Evolutionary conservation across 2,888 invertebrate species (phyloP), one percentile per base, ranked within the genome.

Genomic region (Drosophila neotestacea): DNA sequence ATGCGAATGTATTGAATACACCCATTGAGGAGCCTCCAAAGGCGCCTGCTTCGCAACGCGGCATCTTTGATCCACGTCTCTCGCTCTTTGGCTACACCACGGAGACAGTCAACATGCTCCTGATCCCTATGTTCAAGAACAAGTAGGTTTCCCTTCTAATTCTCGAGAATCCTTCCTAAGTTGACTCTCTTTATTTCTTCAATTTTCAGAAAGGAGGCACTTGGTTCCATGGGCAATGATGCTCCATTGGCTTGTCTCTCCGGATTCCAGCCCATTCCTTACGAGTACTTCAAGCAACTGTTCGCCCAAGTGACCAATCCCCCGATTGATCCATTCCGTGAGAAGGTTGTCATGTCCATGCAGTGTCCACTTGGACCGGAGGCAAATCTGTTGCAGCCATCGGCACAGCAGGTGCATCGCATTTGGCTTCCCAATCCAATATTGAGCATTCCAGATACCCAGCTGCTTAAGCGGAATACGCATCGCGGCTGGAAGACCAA

Each of bases 231-330:
- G 99, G 99, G 99, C 67, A 99, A 99, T 92, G 99, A 99, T 93
- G 97, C 97, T 0, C 99, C 99, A 0, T 93, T 99, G 79, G 99
- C 99, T 7, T 99, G 99, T 89, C 94, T 99, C 30, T 99, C 99
- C 0, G 94, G 95, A 91, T 99, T 97, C 93, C 97, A 98, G 91
- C 99, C 99, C 7, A 94, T 99, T 66, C 94, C 97, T 1, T 99
- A 98, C 92, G 98, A 98, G 84, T 99, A 99, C 93, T 99, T 99
- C 94, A 99, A 99, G 92, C 99, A 99, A 92, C 94, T 99, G 48
- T 99, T 99, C 93, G 99, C 99, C 38, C 99, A 99, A 94, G 98
- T 98, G 83, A 99, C 99, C 85, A 99, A 99, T 94, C 99, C 99
- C 5, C 99, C 99, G 4, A 99, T 99, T 81, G 99, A 99, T 94